phyloP scores from a whole-genome alignment of 2,888 invertebrate species.

The Anthophora plumipes region DNA sequence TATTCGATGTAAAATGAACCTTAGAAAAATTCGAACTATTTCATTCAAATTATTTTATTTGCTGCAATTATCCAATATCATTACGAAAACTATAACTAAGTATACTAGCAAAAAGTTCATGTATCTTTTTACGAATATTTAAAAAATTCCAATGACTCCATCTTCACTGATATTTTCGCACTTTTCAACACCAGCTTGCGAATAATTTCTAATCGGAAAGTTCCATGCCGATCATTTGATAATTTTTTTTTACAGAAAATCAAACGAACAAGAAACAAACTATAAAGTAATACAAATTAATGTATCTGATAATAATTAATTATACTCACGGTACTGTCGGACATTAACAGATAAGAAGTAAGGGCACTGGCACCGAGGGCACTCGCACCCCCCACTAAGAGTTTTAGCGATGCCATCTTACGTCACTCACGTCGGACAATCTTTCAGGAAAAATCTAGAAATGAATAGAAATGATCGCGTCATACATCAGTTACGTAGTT shows the following conservation, averaged over 20 bases:
- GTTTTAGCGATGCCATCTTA: conserved; percentile 79
- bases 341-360: conserved; percentile 87
- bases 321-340: conserved; percentile 84
- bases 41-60: background rate
- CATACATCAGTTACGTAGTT: background rate
- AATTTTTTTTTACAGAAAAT: background rate
- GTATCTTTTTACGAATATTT: background rate
- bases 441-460: conserved; percentile 57
- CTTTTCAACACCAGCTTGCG: background rate
- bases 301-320: background rate
- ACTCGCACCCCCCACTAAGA: conserved; percentile 87
- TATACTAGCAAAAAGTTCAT: background rate
- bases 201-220: background rate
- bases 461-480: conserved; percentile 21
- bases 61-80: background rate
- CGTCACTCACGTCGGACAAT: conserved; percentile 40
- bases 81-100: too few relatives aligned
- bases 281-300: background rate
- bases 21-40: background rate
- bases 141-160: background rate
- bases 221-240: background rate
- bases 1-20: background rate
- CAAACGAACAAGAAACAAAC: background rate
- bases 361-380: conserved; percentile 87
- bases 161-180: background rate